These are phyloP conservation scores for Myiozetetes cayanensis DNA, from an alignment of 2,113 vertebrate species.

Conservation along the genomic window DNA sequence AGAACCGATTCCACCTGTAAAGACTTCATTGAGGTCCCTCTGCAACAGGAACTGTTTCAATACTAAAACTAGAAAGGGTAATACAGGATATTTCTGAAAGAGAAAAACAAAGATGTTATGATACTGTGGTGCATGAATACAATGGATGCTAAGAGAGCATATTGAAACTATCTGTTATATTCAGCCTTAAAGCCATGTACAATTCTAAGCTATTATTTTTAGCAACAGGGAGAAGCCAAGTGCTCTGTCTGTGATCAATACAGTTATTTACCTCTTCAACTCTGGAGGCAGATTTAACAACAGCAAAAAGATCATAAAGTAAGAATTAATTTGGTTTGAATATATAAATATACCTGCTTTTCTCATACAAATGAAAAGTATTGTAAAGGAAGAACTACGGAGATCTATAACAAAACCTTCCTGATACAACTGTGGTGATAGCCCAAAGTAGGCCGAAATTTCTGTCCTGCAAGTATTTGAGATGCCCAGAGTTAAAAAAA, in stretches of 20 bases:
- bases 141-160: not conserved
- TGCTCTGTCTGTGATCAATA: not conserved
- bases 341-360: not conserved
- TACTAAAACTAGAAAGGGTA: constrained; percentile 96
- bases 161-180: not conserved
- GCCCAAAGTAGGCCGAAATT: not conserved
- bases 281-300: not conserved
- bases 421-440: not conserved
- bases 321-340: not conserved
- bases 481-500: not conserved
- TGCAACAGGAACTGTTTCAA: constrained; percentile 98
- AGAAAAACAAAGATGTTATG: constrained; percentile 23
- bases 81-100: constrained; percentile 93
- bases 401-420: not conserved
- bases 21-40: constrained; percentile 98
- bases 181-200: not conserved
- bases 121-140: no score
- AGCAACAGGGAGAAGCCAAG: not conserved
- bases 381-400: not conserved
- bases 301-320: not conserved
- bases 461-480: not conserved
- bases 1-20: constrained; percentile 97
- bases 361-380: not conserved
- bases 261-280: not conserved
- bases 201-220: not conserved